Evolutionary conservation across 1,140 invertebrate genomes (phyloP), one percentile per base, ranked within the genome.

Genomic region (Acarapis woodi): DNA sequence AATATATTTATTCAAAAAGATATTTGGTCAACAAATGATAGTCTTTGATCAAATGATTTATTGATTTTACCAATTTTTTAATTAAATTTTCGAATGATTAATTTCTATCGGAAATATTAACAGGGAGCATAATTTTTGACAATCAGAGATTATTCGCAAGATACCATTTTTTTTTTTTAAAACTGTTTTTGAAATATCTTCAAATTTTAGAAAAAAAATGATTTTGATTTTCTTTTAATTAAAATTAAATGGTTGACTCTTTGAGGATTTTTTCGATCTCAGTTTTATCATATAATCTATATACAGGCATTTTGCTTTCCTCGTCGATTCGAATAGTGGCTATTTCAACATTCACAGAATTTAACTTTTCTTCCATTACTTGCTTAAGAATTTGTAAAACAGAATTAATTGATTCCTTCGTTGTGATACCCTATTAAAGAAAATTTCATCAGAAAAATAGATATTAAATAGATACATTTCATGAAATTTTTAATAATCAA

Each of bases 361-460:
- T 94, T 0, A 99, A 56, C 59, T 96, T 97, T 56, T 99, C 93
- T 55, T 99, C 93, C 93, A 99, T 99, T 0, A 99, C 88, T 62
- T 97, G 88, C 52, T 99, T 99, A 2, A 99, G 57, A 50, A 96
- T 97, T 6, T 74, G 83, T 12, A 99, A 57, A 2, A 82, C 72
- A 24, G 75, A 55, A 50, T 83, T 87, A 37, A 82, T 71, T 12
- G 88, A 90, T 61, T 96, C 87, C 42, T 78, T 71, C n/a, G 99
- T 55, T 0, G 75, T 87, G 73, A 99, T 85, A 9, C 78, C 75
- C 74, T 94, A 62, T 15, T n/a, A n/a, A n/a, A n/a, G n/a, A n/a
- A n/a, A n/a, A n/a, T 70, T 14, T 9, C 8, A 28, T 62, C 45
- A 46, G 49, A 48, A 51, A 32, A 34, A 32, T 18, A 30, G 30